Evolutionary conservation across 2,113 vertebrate species (phyloP).

Genomic region (Apistogramma diplotaenia): DNA sequence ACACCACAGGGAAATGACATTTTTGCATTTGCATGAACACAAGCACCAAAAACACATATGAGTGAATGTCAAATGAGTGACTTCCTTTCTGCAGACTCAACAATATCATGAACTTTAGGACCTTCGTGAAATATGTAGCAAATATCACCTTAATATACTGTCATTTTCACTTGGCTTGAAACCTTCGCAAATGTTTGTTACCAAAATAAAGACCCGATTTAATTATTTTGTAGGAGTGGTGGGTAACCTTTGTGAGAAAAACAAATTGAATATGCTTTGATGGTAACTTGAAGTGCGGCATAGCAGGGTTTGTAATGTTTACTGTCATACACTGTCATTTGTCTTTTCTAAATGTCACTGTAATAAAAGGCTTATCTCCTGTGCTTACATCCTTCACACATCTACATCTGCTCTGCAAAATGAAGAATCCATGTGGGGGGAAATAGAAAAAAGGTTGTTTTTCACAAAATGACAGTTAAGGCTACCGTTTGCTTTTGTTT

Average conservation of each 20-base stretch:
- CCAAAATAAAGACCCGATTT: neutral
- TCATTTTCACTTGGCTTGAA: neutral
- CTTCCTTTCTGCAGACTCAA: neutral
- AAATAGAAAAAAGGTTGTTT: neutral
- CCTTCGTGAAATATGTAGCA: neutral
- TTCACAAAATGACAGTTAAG: neutral
- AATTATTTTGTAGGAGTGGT: neutral
- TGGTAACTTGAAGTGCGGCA: neutral
- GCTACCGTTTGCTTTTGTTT: neutral
- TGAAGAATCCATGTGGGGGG: neutral
- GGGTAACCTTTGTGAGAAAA: neutral
- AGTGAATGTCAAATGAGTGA: constrained; percentile 22
- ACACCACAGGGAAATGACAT: constrained; percentile 52
- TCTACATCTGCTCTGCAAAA: neutral
- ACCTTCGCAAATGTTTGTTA: neutral
- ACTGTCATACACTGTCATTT: constrained; percentile 34
- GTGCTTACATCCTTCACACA: neutral
- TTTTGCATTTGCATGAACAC: constrained; percentile 36
- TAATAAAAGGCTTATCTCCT: constrained; percentile 51
- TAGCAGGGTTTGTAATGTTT: constrained; percentile 21
- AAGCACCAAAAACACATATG: neutral
- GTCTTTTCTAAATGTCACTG: constrained; percentile 57
- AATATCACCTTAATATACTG: neutral
- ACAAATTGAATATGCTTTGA: constrained; percentile 7
- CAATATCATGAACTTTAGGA: neutral